Conservation (phyloP, 2,113 vertebrate genomes). For the Psittacula cyanocephala region DNA sequence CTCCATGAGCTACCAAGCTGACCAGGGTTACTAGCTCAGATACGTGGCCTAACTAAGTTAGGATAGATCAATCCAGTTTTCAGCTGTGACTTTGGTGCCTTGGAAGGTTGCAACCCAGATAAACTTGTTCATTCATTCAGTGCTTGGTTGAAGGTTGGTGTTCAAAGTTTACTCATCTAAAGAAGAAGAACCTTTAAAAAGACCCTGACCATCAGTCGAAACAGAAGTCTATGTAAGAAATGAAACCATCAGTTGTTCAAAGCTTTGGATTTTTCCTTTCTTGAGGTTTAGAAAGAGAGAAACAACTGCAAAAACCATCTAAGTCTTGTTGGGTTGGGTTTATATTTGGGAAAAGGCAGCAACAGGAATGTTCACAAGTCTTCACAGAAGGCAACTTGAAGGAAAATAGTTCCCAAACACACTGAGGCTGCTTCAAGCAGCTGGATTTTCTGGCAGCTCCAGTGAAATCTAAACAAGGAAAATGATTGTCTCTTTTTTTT, state of each 20-base stretch:
- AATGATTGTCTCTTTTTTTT: slow-evolving; percentile 1
- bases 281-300: not conserved
- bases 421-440: slow-evolving; percentile 14
- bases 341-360: not conserved
- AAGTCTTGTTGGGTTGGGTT: not conserved
- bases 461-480: slow-evolving; percentile 56
- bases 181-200: not conserved
- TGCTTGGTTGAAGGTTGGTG: not conserved
- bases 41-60: not conserved
- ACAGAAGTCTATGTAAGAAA: fast-evolving
- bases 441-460: slow-evolving; percentile 61
- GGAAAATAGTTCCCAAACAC: slow-evolving; percentile 34
- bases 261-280: not conserved
- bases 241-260: not conserved
- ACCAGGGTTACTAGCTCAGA: not conserved
- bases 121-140: not conserved
- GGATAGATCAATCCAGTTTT: not conserved
- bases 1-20: not conserved
- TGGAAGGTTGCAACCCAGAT: not conserved
- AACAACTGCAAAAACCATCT: not conserved
- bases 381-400: slow-evolving; percentile 27
- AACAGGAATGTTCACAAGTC: not conserved
- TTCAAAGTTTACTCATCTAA: not conserved
- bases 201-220: not conserved
- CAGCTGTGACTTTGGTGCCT: not conserved